Evolutionary conservation across 2,797 vertebrate genomes (phyloP), one percentile per base, ranked within the genome.

Genomic region (Anas bahamensis): DNA sequence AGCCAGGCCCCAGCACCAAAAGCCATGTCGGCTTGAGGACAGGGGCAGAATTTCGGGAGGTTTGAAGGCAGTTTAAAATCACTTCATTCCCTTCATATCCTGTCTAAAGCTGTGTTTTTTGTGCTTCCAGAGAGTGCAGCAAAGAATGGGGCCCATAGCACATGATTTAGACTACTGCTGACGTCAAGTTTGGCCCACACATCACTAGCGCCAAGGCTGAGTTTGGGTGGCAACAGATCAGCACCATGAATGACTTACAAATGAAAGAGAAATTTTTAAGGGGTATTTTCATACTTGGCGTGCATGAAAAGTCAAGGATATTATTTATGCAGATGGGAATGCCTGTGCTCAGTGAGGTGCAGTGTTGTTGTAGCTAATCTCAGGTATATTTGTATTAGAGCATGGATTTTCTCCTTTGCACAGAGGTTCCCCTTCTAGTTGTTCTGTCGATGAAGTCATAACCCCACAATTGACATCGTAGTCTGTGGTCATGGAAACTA

Each of bases 321-420:
- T 80, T 94, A 76, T 94, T 94, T 90, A 55, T 90, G 86, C 74
- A 94, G 79, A 78, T 87, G 81, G 78, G 86, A 94, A 80, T n/a
- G 19, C 64, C 70, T 0, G 0, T 89, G 74, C 55, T 44, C 17
- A 33, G 68, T 59, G 80, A 91, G 65, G 65, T 91, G 71, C 85
- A 86, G 68, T 94, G 83, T 91, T 94, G 88, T 90, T 74, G 91
- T 95, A 92, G 83, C 80, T 93, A 79, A 92, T 94, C 88, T 93
- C 85, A 46, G 57, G 52, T 81, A 39, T 61, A 48, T 93, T 93
- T 92, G 42, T 70, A 46, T 86, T 68, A 71, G 74, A 86, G 50
- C 69, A 13, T 74, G 83, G 63, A 88, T 95, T 92, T 94, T 91
- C 77, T 88, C 46, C 78, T 90, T 94, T 2, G 1, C 63, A 56